Percentiles rank a stretch among this genome's conserved stretches.
Conservation (phyloP, 2,797 vertebrate species). For the Chelmon rostratus region DNA sequence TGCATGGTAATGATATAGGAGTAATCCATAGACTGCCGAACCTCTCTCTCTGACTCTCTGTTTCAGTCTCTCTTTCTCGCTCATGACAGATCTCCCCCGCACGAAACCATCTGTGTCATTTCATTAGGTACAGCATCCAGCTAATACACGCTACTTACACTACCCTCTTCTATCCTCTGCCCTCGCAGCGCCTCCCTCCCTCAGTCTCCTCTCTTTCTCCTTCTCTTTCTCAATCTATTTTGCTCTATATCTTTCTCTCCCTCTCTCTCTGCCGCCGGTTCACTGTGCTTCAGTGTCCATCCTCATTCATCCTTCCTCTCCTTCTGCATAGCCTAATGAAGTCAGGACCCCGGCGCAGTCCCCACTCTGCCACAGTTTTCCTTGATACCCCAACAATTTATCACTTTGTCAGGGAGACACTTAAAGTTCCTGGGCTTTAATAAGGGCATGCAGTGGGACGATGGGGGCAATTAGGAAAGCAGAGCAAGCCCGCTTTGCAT, state of each 20-base stretch:
- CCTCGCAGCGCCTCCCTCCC: conserved; percentile 39
- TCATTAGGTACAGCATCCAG: conserved; percentile 77
- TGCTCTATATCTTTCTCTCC: conserved; percentile 43
- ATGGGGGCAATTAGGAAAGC: conserved; percentile 94
- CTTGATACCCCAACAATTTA: conserved; percentile 96
- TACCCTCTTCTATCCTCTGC: conserved; percentile 46
- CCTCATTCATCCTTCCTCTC: conserved; percentile 92
- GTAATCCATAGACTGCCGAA: conserved; percentile 57
- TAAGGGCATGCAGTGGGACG: conserved; percentile 97
- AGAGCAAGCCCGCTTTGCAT: conserved; percentile 94
- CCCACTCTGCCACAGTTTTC: conserved; percentile 93
- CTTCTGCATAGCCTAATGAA: conserved; percentile 98
- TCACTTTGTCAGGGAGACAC: conserved; percentile 99
- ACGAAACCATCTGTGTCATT: conserved; percentile 80
- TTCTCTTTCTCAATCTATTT: conserved; percentile 55
- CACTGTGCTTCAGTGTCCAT: conserved; percentile 91
- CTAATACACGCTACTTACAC: conserved; percentile 67
- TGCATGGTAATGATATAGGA: conserved; percentile 78
- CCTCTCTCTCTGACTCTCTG: conserved; percentile 37
- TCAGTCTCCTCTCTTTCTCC: conserved; percentile 44
- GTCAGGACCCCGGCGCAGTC: conserved; percentile 89
- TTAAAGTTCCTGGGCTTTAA: conserved; percentile 97
- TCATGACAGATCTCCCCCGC: conserved; percentile 66
- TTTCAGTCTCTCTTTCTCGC: conserved; percentile 50
- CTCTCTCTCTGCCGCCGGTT: conserved; percentile 62